Percentiles rank a stretch among this genome's conserved stretches.
Evolutionary conservation across 2,797 vertebrate species (phyloP).

Genomic region (Acipenser transmontanus): DNA sequence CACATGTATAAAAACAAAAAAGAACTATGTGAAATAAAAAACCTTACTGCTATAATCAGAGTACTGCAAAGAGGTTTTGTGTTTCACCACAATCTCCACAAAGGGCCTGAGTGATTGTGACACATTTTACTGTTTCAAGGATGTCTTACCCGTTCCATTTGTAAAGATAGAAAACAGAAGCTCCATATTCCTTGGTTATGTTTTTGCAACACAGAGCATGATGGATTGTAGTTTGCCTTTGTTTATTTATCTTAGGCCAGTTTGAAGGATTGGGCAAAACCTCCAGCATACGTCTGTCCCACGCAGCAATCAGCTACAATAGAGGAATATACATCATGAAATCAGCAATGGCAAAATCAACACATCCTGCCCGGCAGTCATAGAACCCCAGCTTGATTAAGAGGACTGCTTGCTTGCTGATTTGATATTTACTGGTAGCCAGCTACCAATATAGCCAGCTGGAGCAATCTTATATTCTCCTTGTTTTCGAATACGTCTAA

Average conservation of each 20-base stretch:
- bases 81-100: slow-evolving; percentile 29
- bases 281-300: slow-evolving; percentile 38
- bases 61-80: slow-evolving; percentile 40
- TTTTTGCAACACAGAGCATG: slow-evolving; percentile 50
- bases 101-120: slow-evolving; percentile 6
- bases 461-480: slow-evolving; percentile 57
- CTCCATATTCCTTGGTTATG: slow-evolving; percentile 54
- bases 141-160: slow-evolving; percentile 12
- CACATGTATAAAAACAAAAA: background rate
- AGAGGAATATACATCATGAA: slow-evolving; percentile 58
- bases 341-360: slow-evolving; percentile 41
- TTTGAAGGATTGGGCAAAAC: slow-evolving; percentile 42
- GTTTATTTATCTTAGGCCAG: slow-evolving; percentile 64
- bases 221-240: slow-evolving; percentile 59
- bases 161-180: slow-evolving; percentile 70
- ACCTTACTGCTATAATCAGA: slow-evolving; percentile 51
- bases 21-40: slow-evolving; percentile 21
- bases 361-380: slow-evolving; percentile 11
- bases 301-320: slow-evolving; percentile 52
- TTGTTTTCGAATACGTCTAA: slow-evolving; percentile 23
- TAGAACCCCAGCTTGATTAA: slow-evolving; percentile 60
- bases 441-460: slow-evolving; percentile 34
- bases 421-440: slow-evolving; percentile 53
- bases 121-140: slow-evolving; percentile 5
- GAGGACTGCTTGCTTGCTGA: slow-evolving; percentile 35